Conservation (phyloP, 2,888 invertebrate genomes). For the Sesia apiformis region DNA sequence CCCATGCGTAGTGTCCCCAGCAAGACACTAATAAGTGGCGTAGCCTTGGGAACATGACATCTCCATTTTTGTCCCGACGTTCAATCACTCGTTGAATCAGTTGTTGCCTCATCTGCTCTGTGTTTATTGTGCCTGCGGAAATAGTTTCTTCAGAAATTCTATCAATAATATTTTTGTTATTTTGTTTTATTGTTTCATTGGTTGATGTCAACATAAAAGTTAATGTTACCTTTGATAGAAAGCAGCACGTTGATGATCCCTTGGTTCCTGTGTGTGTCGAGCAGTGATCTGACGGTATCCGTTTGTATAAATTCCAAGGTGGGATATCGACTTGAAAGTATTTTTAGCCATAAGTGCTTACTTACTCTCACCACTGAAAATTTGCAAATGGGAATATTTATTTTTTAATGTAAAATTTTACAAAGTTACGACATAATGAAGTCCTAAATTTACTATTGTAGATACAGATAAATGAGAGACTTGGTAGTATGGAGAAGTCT, state of each 20-base stretch:
- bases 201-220: too few relatives aligned
- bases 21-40: conserved; percentile 79
- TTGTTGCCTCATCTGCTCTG: conserved; percentile 66
- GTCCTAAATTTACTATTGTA: too few relatives aligned
- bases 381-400: neutral
- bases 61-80: conserved; percentile 72
- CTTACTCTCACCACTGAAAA: conserved; percentile 69
- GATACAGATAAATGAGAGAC: too few relatives aligned
- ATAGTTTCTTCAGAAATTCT: neutral
- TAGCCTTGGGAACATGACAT: conserved; percentile 78
- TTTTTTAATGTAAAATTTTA: neutral
- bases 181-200: neutral
- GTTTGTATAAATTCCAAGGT: conserved; percentile 75
- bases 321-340: conserved; percentile 74
- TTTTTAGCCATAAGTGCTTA: conserved; percentile 71
- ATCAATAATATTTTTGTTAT: too few relatives aligned
- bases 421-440: too few relatives aligned
- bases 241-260: conserved; percentile 82
- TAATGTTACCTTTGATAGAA: conserved; percentile 71
- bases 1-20: conserved; percentile 88
- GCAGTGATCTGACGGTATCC: conserved; percentile 77
- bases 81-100: conserved; percentile 66
- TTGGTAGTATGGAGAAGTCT: too few relatives aligned
- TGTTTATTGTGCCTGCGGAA: conserved; percentile 55
- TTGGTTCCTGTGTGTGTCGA: conserved; percentile 83